Conservation (phyloP, 2,113 vertebrate species). For the Labeo rohita region DNA sequence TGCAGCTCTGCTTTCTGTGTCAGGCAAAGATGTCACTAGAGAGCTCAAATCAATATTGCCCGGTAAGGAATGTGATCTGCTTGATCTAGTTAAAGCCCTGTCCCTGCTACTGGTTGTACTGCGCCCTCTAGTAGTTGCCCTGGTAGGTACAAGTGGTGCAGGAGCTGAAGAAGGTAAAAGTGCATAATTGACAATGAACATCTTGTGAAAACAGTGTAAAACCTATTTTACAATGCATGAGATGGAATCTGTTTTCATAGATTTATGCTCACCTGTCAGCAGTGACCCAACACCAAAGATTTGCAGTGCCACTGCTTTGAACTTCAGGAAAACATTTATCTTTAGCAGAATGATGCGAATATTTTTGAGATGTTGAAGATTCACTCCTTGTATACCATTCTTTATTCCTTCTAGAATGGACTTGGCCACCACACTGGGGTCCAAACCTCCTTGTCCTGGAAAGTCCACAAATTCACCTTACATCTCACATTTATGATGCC, state of each 20-base stretch:
- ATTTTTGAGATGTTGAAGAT: constrained; percentile 30
- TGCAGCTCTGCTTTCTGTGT: constrained; percentile 31
- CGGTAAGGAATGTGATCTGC: neutral
- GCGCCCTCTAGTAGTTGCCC: constrained; percentile 7
- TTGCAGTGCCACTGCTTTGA: constrained; percentile 56
- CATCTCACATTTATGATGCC: too few species aligned
- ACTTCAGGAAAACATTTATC: constrained; percentile 49
- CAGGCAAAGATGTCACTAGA: neutral
- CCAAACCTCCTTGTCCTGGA: constrained; percentile 62
- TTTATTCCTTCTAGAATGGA: constrained; percentile 65
- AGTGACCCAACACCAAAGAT: constrained; percentile 38
- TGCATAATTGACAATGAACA: too few species aligned
- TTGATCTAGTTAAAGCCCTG: too few species aligned
- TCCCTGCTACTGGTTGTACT: neutral
- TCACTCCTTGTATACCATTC: neutral
- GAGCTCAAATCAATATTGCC: neutral
- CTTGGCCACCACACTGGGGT: constrained; percentile 56
- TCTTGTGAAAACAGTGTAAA: neutral
- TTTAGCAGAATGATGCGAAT: constrained; percentile 59
- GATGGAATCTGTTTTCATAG: too few species aligned
- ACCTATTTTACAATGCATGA: neutral
- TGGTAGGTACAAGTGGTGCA: constrained; percentile 19
- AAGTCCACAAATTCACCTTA: too few species aligned
- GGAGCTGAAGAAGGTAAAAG: neutral
- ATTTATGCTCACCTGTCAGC: constrained; percentile 54